Base-by-base conservation (phyloP, 2,113 vertebrate genomes). In the Trogon surrucura region DNA sequence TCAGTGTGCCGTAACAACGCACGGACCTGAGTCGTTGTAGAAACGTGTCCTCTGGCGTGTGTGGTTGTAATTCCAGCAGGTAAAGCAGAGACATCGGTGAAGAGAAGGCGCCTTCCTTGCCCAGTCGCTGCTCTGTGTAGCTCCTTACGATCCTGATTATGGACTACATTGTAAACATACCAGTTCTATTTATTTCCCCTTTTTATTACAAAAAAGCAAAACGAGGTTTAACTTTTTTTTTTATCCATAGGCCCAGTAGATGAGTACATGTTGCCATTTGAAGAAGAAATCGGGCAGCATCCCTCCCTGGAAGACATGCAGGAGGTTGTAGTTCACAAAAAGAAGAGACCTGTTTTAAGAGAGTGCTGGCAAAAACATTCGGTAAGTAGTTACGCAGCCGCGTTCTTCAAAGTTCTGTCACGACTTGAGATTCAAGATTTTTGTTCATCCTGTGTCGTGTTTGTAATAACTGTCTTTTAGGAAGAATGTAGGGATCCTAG, bases 231-330 rank as follows among this genome's bases (percentile, higher is more conserved):
- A 78, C 66, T 26, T 8, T 1, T 32, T 64, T 23, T 60, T 74
- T 70, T 19, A 20, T 67, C 78, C 36, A 4, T 91, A 99, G 99
- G 99, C 91, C 99, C 99, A 0, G 99, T 99, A 84, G 99, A 99
- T 66, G 99, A 99, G 97, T 99, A 99, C 97, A 99, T 99, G 98
- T 98, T 99, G 90, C 99, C 99, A 3, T 99, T 99, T 72, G 99
- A 99, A 96, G 99, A 99, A 96, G 99, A 99, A 97, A 98, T 99
- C 78, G 99, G 99, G n/a, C 99, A 99, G 97, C 99, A 99, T 96
- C 99, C 99, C 26, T 99, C 99, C 74, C 98, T 99, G 61, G 99
- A 99, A 98, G 99, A 99, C 97, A 99, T 99, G 99, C 99, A 99
- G 98, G 99, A 99, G 16, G 99, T 99, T 7, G 99, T 99, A 41